Evolutionary conservation across 1,140 invertebrate species (phyloP).

Genomic region (Heterodera schachtii): DNA sequence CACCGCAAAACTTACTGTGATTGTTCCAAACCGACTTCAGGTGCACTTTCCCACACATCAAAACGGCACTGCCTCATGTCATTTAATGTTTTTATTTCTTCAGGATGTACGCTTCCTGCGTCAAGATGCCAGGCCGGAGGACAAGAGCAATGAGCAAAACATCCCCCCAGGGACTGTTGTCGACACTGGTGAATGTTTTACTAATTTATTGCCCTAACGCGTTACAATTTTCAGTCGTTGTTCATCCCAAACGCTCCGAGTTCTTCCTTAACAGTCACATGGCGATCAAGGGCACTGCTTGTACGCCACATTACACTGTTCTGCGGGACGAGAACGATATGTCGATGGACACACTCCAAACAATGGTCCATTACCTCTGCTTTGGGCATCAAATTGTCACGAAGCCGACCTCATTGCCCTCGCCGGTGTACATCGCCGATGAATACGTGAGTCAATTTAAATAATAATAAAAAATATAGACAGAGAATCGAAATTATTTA

Average conservation of each 20-base stretch:
- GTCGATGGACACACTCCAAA: slow-evolving; percentile 29
- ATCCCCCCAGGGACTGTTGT: slow-evolving; percentile 22
- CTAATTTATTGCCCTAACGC: not conserved
- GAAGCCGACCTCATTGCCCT: slow-evolving; percentile 39
- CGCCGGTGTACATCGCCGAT: slow-evolving; percentile 13
- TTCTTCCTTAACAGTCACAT: slow-evolving; percentile 35
- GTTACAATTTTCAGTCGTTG: not conserved
- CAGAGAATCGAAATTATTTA: not conserved
- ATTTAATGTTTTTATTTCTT: not conserved
- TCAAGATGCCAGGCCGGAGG: not conserved
- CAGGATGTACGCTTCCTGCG: slow-evolving; percentile 14
- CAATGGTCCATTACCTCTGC: slow-evolving; percentile 16
- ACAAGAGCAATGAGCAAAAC: slow-evolving; percentile 1
- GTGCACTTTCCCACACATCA: not conserved
- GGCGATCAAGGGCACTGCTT: slow-evolving; percentile 32
- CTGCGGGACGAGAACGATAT: slow-evolving; percentile 35
- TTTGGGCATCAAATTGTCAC: slow-evolving; percentile 41
- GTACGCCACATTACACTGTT: slow-evolving; percentile 39
- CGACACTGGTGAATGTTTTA: slow-evolving; percentile 1
- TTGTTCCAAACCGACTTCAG: slow-evolving; percentile 19
- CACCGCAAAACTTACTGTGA: slow-evolving; percentile 4
- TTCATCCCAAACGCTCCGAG: slow-evolving; percentile 21
- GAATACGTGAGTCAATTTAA: not conserved
- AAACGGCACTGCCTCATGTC: not conserved
- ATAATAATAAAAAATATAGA: not conserved